Conservation (phyloP, 2,888 invertebrate genomes). For the Lepidocyrtoides sp. region DNA sequence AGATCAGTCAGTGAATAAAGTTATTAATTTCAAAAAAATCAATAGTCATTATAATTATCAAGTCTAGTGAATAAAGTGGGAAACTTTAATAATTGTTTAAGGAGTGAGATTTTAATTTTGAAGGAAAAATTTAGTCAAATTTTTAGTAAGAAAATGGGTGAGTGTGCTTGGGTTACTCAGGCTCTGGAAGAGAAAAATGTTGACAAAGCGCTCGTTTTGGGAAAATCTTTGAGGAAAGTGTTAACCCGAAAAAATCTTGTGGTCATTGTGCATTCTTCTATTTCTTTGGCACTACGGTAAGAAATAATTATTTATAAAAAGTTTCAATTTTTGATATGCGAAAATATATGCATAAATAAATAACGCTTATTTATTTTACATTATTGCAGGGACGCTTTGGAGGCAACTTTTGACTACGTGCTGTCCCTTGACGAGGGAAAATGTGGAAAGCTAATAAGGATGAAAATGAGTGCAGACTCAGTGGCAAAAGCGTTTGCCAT, state of each 20-base stretch:
- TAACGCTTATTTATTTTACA: too few relatives aligned
- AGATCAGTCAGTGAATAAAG: too few relatives aligned
- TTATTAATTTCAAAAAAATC: too few relatives aligned
- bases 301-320: not conserved
- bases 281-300: constrained; percentile 26
- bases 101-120: too few relatives aligned
- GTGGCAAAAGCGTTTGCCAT: constrained; percentile 9
- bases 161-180: constrained; percentile 58
- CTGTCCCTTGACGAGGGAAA: not conserved
- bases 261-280: not conserved
- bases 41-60: too few relatives aligned
- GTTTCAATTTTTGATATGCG: not conserved
- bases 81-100: too few relatives aligned
- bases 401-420: constrained; percentile 38
- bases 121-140: too few relatives aligned
- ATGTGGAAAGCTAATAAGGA: not conserved
- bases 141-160: too few relatives aligned
- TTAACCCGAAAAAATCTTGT: constrained; percentile 25
- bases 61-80: too few relatives aligned
- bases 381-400: constrained; percentile 16
- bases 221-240: constrained; percentile 36
- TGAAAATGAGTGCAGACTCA: not conserved
- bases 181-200: constrained; percentile 39
- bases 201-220: constrained; percentile 49
- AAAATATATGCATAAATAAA: too few relatives aligned